Base-by-base conservation (phyloP, 2,888 invertebrate species). In the Siphonodentalium dalli region DNA sequence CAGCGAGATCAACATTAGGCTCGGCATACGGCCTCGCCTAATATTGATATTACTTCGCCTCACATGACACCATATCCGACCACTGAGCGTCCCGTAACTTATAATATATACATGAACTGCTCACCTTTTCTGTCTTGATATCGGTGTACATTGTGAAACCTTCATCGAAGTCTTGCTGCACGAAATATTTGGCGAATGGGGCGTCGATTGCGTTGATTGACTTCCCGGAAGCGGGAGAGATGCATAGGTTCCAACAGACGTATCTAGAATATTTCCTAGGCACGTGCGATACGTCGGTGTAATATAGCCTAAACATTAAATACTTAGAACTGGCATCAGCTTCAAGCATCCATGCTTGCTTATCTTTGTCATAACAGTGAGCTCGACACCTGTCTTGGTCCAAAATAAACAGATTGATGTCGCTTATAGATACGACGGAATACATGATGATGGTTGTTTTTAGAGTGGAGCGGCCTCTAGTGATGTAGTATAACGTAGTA, bases 91-190 rank as follows among this genome's bases (percentile, higher is more conserved):
- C n/a, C n/a, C n/a, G n/a, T n/a, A n/a, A n/a, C n/a, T n/a, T n/a
- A n/a, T n/a, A n/a, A n/a, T n/a, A n/a, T n/a, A n/a, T n/a, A n/a
- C n/a, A n/a, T n/a, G n/a, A 20, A 35, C 13, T 35, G 59, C 77
- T 82, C 66, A 88, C 88, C 82, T 90, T 89, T 75, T 88, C 88
- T 23, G 90, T 88, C 13, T 88, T 86, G 37, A 91, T 84, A 65
- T 88, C 87, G 5, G 91, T 90, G 78, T 89, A 89, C 88, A 91
- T 90, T 79, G 90, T 88, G 60, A 89, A 88, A 6, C 91, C 91
- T 71, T 90, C 90, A 77, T 91, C 90, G 1, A 86, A 86, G 50
- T 86, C 88, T 59, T 90, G 90, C 77, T 91, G 90, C 15, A 90
- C 88, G 78, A 90, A 91, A 79, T 91, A 91, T 69, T 89, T 88